Conservation (phyloP, 2,113 vertebrate genomes). For the Platysteira castanea region DNA sequence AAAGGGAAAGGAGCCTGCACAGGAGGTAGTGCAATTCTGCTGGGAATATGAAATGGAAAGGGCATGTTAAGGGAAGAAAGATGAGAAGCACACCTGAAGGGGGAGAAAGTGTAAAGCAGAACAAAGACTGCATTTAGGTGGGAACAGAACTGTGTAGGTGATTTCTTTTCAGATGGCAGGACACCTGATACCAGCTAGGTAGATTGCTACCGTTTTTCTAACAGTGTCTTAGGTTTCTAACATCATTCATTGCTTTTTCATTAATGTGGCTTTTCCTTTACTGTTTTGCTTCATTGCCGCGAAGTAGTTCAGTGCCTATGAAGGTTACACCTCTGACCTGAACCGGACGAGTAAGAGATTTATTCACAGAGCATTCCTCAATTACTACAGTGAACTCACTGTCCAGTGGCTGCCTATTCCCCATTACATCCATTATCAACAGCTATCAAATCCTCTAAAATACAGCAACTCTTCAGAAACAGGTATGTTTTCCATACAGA, state of each 20-base stretch:
- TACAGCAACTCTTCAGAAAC: background rate
- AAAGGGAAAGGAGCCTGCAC: background rate
- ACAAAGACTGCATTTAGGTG: conserved; percentile 15
- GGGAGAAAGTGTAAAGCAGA: background rate
- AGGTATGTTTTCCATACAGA: background rate
- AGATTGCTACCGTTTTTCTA: background rate
- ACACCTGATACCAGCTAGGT: background rate
- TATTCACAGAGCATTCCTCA: background rate
- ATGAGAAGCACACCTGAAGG: background rate
- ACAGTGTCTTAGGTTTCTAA: background rate
- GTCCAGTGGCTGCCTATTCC: background rate
- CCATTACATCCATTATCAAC: conserved; percentile 28
- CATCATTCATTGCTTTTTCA: background rate
- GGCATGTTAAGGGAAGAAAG: background rate
- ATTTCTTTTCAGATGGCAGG: background rate
- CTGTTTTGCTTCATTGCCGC: background rate
- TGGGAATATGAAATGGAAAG: background rate
- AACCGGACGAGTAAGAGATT: background rate
- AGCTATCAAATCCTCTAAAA: background rate
- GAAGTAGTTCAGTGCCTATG: background rate
- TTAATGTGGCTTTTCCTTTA: background rate
- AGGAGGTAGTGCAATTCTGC: background rate
- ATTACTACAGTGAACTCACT: background rate
- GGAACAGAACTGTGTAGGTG: background rate
- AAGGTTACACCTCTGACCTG: background rate